Evolutionary conservation across 2,888 invertebrate genomes (phyloP).

Genomic region (Mechanitis mazaeus): DNA sequence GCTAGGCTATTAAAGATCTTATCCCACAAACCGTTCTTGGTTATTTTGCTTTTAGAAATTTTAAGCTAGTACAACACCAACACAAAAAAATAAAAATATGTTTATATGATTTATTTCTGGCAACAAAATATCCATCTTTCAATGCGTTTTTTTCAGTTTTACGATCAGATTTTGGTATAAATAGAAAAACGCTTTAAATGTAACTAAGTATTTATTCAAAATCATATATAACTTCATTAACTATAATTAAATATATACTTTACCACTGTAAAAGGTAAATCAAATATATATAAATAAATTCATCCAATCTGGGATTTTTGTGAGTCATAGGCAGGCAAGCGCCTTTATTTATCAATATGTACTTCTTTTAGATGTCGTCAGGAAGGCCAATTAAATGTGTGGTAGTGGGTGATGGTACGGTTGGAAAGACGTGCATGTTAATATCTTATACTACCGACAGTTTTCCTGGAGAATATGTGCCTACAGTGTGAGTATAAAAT

Average conservation of each 20-base stretch:
- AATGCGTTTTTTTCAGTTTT: constrained; percentile 49
- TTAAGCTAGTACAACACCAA: neutral
- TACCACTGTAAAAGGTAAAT: constrained; percentile 22
- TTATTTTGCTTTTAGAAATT: neutral
- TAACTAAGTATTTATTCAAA: constrained; percentile 21
- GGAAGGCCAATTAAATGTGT: constrained; percentile 95
- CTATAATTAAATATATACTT: constrained; percentile 15
- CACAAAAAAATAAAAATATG: neutral
- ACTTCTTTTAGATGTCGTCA: constrained; percentile 85
- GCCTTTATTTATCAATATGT: constrained; percentile 51
- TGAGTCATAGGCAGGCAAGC: constrained; percentile 58
- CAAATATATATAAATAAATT: constrained; percentile 30
- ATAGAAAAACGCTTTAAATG: constrained; percentile 26
- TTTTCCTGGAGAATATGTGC: constrained; percentile 96
- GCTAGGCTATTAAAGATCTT: too few relatives aligned
- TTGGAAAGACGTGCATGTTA: constrained; percentile 95
- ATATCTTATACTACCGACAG: constrained; percentile 95
- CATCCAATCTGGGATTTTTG: constrained; percentile 44
- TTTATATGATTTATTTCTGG: constrained; percentile 17
- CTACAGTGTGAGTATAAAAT: constrained; percentile 87
- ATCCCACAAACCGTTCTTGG: too few relatives aligned
- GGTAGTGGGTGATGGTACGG: constrained; percentile 94
- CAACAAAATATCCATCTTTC: constrained; percentile 41
- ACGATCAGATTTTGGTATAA: constrained; percentile 39
- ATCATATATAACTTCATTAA: constrained; percentile 12